Base-by-base conservation (phyloP, 2,113 vertebrate genomes). In the Tragulus kanchil region DNA sequence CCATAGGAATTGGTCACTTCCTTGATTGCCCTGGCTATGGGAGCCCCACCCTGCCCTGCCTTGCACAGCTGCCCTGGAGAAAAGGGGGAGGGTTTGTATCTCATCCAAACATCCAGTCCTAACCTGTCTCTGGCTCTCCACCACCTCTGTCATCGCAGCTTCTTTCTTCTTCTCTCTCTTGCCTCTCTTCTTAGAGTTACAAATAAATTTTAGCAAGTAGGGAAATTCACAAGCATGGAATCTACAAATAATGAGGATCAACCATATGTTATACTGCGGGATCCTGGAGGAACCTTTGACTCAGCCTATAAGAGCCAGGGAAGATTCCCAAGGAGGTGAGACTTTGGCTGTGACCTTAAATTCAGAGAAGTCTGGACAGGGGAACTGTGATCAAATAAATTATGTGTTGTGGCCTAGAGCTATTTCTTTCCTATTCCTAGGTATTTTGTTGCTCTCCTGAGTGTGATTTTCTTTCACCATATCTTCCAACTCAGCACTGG, bases 1-100 rank as follows among this genome's bases (percentile, higher is more conserved):
- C 23, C 58, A 62, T 16, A 97, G 62, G 28, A 93, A 52, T 67
- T 8, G 42, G 28, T 13, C 8, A 97, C 61, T 92, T 94, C 62
- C 81, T 95, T 92, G 87, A 90, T 77, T 92, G 62, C 36, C 28
- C 23, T 59, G 45, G 50, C 92, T 86, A 78, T 82, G 25, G 52
- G 82, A 92, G 28, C 50, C 67, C 54, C 21, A 48, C 36, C 65
- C 88, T 36, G 36, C 36, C 36, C 36, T 65, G 17, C 42, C n/a
- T n/a, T 21, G 26, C 52, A 36, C 52, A 89, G 77, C 26, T 96
- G 52, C 91, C 42, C n/a, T 87, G 77, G 19, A 78, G 54, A 26
- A 90, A 85, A 77, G 31, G 4, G 5, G 17, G 31, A 83, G 36
- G 56, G 58, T 36, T 45, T 94, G 92, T 69, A 65, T 62, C 19